Conservation (phyloP, 2,797 vertebrate species). For the Chiropotes sagulatus region DNA sequence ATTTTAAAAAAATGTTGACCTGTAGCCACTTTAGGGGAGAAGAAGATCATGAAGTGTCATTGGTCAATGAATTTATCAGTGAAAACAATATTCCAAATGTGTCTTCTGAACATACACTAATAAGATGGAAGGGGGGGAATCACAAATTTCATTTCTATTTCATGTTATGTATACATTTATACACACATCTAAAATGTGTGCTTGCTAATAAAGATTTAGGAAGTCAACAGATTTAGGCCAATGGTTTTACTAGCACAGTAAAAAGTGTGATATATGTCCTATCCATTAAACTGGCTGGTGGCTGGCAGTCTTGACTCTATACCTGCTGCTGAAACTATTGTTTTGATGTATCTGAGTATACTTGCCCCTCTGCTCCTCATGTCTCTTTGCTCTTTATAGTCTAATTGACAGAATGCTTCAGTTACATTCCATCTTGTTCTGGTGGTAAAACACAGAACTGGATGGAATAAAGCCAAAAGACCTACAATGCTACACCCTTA, state of each 20-base stretch:
- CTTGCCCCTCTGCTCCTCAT: background rate
- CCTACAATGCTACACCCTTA: background rate
- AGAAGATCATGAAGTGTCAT: background rate
- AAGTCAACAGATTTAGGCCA: background rate
- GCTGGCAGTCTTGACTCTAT: background rate
- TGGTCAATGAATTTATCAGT: background rate
- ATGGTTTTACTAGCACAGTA: background rate
- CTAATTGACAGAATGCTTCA: background rate
- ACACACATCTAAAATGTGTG: background rate
- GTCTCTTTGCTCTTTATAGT: background rate
- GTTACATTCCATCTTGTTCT: background rate
- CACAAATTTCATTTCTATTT: background rate
- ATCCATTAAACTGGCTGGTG: background rate
- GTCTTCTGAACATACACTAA: background rate
- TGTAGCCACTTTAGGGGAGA: background rate
- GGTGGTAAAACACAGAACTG: background rate
- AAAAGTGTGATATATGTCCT: background rate
- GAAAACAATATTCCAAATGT: background rate
- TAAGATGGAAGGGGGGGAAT: background rate
- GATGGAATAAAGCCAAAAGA: background rate
- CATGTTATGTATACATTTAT: background rate
- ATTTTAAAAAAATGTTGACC: background rate
- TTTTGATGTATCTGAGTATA: background rate
- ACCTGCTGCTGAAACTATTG: rapidly evolving
- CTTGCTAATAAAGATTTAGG: background rate